Base-by-base conservation (phyloP, 2,888 invertebrate genomes). In the Amiota minor region DNA sequence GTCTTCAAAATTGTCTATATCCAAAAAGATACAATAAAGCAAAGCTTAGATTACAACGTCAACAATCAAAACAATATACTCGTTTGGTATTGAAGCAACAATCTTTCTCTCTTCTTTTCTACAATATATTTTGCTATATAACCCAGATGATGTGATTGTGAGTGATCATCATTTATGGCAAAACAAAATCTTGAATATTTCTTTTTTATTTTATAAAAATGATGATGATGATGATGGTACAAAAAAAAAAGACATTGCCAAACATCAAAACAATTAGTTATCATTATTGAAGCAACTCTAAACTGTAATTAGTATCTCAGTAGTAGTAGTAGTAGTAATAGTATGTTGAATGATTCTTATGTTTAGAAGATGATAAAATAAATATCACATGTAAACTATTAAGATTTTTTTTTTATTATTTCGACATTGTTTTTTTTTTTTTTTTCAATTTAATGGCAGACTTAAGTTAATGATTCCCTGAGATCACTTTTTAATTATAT, bases 201-300 rank as follows among this genome's bases (percentile, higher is more conserved):
- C 12, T 9, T 50, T 35, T 35, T 35, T 49, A 49, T 65, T 65
- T 65, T 20, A 50, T 35, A 67, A 67, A 67, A 67, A 64, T n/a
- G n/a, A n/a, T n/a, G 20, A 47, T 65, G 16, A 8, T 64, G 64
- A 64, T 46, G 64, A 18, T 16, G 23, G 50, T 11, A 67, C 20
- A 20, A 23, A 62, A 35, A n/a, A n/a, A 45, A 45, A 50, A 20
- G n/a, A 67, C n/a, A 67, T 67, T 67, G 46, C 50, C 50, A 67
- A 67, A 67, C 23, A 50, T 67, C 67, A 67, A 67, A 67, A 50
- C 67, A 67, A 67, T 67, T 50, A 67, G 50, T 45, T 62, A 62
- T 62, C 45, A 18, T 35, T 10, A 3, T 11, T 35, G 62, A 62
- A 62, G 45, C 10, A 62, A 35, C 45, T 11, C 14, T 62, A 45